Conservation (phyloP, 1,140 invertebrate genomes). For the Bacillus rossius region DNA sequence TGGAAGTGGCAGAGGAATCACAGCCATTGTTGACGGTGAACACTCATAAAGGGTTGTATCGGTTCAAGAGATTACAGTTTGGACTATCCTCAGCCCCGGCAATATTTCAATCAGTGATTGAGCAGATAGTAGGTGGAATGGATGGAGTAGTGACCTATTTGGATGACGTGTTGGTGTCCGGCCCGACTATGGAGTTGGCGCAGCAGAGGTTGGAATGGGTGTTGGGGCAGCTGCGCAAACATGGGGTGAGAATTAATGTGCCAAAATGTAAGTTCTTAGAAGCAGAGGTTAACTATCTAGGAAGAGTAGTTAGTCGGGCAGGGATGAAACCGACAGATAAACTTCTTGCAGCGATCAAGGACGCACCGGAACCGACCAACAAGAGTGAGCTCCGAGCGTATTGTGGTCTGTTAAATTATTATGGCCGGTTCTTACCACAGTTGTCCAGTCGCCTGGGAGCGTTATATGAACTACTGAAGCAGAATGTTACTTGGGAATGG, state of each 20-base stretch:
- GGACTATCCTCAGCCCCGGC: neutral
- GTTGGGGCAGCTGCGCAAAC: no score
- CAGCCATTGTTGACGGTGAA: slow-evolving; percentile 29
- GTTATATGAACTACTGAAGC: neutral
- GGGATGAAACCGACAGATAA: neutral
- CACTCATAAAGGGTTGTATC: slow-evolving; percentile 34
- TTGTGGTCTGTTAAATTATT: neutral
- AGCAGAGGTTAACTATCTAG: neutral
- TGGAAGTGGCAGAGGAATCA: slow-evolving; percentile 26
- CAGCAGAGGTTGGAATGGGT: no score
- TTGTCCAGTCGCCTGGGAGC: neutral
- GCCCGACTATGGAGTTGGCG: no score
- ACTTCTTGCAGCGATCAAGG: neutral
- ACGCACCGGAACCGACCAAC: neutral
- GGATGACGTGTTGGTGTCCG: no score
- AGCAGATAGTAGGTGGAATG: neutral
- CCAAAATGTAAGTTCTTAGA: no score
- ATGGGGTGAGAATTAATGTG: no score
- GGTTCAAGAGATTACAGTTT: slow-evolving; percentile 28
- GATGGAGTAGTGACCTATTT: no score
- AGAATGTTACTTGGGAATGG: neutral
- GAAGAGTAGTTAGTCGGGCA: neutral
- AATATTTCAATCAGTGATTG: slow-evolving; percentile 7
- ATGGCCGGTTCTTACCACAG: neutral
- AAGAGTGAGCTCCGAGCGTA: neutral